Percentiles rank a stretch among this genome's conserved stretches.
These are phyloP conservation scores for Unio delphinus DNA, from an alignment of 2,888 invertebrate genomes.

Conservation along the genomic window DNA sequence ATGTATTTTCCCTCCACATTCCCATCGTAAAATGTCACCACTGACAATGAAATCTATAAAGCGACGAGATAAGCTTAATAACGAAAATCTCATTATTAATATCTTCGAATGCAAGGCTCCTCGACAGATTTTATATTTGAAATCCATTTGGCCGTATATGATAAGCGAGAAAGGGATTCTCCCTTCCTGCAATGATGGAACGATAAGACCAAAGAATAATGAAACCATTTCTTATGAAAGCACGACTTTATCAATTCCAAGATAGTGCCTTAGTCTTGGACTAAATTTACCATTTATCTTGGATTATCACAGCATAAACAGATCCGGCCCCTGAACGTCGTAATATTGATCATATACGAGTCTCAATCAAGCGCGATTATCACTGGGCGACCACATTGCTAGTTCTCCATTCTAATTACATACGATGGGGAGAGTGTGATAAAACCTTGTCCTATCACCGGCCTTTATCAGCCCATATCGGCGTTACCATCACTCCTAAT, in stretches of 20 bases:
- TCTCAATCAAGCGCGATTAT: conserved; percentile 60
- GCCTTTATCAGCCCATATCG: conserved; percentile 46
- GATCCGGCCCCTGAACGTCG: conserved; percentile 26
- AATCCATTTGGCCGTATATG: conserved; percentile 44
- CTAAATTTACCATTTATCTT: conserved; percentile 56
- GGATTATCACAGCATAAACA: conserved; percentile 47
- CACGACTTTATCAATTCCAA: conserved; percentile 33
- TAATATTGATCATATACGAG: conserved; percentile 55
- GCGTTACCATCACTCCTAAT: conserved; percentile 49
- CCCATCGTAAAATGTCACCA: too few species aligned
- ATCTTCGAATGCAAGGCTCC: conserved; percentile 14
- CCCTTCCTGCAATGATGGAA: conserved; percentile 18
- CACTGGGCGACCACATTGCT: conserved; percentile 44
- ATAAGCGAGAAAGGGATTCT: conserved; percentile 24
- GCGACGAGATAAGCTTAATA: conserved; percentile 29
- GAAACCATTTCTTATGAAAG: conserved; percentile 38
- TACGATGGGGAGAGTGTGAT: conserved; percentile 54
- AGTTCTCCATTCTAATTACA: conserved; percentile 61
- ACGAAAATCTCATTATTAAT: conserved; percentile 40
- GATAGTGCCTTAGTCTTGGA: conserved; percentile 31
- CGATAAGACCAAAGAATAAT: conserved; percentile 33
- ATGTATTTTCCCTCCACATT: too few species aligned
- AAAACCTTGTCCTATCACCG: conserved; percentile 44
- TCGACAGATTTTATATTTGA: conserved; percentile 41
- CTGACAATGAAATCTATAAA: conserved; percentile 45